phyloP scores from a whole-genome alignment of 2,888 invertebrate species.

The Gari tellinella region DNA sequence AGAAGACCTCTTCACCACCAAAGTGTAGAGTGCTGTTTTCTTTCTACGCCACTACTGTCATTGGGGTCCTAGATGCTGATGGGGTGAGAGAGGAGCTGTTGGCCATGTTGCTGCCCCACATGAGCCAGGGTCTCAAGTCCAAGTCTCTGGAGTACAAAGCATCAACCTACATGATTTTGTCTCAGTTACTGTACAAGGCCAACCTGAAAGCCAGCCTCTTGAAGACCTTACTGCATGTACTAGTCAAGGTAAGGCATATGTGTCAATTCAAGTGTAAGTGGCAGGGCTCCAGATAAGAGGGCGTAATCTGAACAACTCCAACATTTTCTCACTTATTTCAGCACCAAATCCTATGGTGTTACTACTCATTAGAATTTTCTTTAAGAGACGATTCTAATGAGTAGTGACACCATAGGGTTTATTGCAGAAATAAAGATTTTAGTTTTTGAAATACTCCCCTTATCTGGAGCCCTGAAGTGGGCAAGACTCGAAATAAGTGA shows the following conservation, averaged over 20 bases:
- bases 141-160: constrained; percentile 89
- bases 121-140: constrained; percentile 90
- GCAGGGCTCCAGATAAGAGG: too few relatives aligned
- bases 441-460: too few relatives aligned
- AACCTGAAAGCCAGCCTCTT: constrained; percentile 87
- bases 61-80: constrained; percentile 87
- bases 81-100: constrained; percentile 87
- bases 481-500: too few relatives aligned
- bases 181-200: constrained; percentile 89
- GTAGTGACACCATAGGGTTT: too few relatives aligned
- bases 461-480: too few relatives aligned
- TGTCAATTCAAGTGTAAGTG: too few relatives aligned
- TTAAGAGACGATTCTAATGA: too few relatives aligned
- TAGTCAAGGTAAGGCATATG: constrained; percentile 85
- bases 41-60: constrained; percentile 91
- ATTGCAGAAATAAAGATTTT: too few relatives aligned
- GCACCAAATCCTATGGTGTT: too few relatives aligned
- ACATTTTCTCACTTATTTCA: too few relatives aligned
- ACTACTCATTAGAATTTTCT: too few relatives aligned
- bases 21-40: constrained; percentile 88
- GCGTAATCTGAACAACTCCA: too few relatives aligned
- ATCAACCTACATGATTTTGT: constrained; percentile 90
- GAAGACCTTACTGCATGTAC: constrained; percentile 87
- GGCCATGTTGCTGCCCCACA: constrained; percentile 88
- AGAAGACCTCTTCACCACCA: constrained; percentile 11